Base-by-base conservation (phyloP, 2,113 vertebrate species). In the Pungitius pungitius region DNA sequence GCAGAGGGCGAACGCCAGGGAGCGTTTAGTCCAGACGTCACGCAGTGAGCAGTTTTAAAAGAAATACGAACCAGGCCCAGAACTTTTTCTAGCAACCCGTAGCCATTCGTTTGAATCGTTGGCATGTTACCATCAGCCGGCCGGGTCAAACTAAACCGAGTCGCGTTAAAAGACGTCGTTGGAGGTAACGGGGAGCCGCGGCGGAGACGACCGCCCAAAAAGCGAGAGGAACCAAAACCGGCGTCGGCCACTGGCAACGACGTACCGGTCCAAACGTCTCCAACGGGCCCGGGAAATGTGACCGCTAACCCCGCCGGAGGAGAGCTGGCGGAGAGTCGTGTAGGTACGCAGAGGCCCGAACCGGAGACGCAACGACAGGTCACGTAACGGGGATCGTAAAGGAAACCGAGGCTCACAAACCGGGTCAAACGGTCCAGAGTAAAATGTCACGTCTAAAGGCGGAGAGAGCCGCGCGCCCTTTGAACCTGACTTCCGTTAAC, bases 101-200 rank as follows among this genome's bases (percentile, higher is more conserved):
- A 40, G 42, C 8, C 14, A 0, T 1, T 8, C 6, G 71, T 70
- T 67, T n/a, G 22, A 51, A 51, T 51, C 24, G 56, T 39, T 18
- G 67, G 9, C 55, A 85, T 88, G 88, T 45, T 62, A 0, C 52
- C 80, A 1, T 67, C 81, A 13, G 65, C 73, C 2, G 33, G 43
- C 63, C 69, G 74, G 22, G 63, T 85, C 0, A 89, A 86, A 84
- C 39, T 84, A 0, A 87, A 87, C 74, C 64, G 77, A 45, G 78
- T 37, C 0, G 24, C 68, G 20, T 10, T 87, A 13, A 84, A 79
- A 63, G 73, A 86, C 5, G 24, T 63, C 0, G 27, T 30, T 10
- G 68, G 39, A 6, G 8, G 72, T 0, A 78, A 75, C 6, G 0
- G 37, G 14, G 62, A 39, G 13, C 83, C 72, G 12, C 74, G 75